These are phyloP conservation scores for Molossus alvarezi DNA, from an alignment of 2,797 vertebrate species.

Conservation along the genomic window DNA sequence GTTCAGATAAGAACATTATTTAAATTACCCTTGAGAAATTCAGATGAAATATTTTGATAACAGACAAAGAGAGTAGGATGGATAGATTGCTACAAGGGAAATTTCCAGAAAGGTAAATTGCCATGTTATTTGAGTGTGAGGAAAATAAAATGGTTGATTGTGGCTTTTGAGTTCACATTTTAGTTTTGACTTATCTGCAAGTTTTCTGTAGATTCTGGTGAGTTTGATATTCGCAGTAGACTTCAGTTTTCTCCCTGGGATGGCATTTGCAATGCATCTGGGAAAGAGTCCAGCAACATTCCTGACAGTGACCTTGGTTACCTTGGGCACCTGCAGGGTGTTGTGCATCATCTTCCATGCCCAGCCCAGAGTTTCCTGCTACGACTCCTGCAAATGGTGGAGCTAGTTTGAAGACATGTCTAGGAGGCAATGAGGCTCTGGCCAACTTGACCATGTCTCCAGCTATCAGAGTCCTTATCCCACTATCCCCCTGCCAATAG, in stretches of 20 bases:
- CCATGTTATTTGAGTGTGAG: not conserved
- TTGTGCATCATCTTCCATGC: not conserved
- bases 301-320: not conserved
- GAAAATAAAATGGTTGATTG: not conserved
- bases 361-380: not conserved
- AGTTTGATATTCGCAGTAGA: not conserved
- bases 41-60: conserved; percentile 68
- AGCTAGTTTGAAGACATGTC: not conserved
- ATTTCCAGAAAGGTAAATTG: not conserved
- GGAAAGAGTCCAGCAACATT: not conserved
- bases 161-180: not conserved
- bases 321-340: not conserved
- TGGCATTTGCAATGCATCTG: fast-evolving
- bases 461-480: not conserved
- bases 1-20: conserved; percentile 70
- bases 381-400: not conserved
- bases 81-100: not conserved
- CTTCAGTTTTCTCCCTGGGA: not conserved
- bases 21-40: conserved; percentile 70
- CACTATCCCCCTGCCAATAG: not conserved
- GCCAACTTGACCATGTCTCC: not conserved
- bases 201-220: not conserved
- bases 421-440: not conserved
- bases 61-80: not conserved
- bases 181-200: not conserved